phyloP scores from a whole-genome alignment of 2,888 invertebrate species.

The Odontothrips loti region DNA sequence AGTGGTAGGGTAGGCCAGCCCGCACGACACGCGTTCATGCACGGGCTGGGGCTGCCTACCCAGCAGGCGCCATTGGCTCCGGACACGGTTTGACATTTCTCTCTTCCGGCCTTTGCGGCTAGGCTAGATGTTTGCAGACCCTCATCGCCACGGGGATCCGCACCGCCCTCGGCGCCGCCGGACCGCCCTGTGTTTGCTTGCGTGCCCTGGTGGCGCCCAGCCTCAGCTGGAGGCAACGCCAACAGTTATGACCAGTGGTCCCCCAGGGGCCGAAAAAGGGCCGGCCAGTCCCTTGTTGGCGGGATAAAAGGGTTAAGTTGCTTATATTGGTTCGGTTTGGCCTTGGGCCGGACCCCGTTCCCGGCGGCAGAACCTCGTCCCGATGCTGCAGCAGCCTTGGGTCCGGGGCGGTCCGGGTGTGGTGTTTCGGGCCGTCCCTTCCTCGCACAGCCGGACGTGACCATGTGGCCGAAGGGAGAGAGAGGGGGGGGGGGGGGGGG shows the following conservation, averaged over 20 bases:
- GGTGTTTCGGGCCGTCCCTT: not conserved
- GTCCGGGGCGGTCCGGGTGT: no score
- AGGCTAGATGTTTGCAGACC: no score
- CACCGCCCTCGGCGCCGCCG: not conserved
- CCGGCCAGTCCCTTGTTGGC: not conserved
- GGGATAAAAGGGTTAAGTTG: slow-evolving; percentile 22
- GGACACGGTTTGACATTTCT: no score
- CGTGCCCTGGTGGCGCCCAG: not conserved
- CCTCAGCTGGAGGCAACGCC: not conserved
- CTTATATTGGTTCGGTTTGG: not conserved
- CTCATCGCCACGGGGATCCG: not conserved
- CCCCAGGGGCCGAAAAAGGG: not conserved
- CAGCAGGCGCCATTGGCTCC: no score
- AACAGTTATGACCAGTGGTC: not conserved
- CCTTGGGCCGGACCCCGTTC: not conserved
- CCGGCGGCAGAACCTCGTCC: no score
- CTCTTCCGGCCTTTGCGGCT: no score
- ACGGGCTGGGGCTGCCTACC: no score
- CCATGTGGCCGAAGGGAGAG: no score
- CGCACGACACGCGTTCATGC: no score
- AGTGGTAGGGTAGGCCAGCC: no score
- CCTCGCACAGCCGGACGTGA: not conserved
- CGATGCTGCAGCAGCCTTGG: no score
- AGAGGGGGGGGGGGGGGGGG: no score
- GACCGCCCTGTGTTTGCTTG: not conserved